Percentiles rank a stretch among this genome's conserved stretches.
Evolutionary conservation across 2,888 invertebrate genomes (phyloP).

Genomic region (Tigriopus californicus): DNA sequence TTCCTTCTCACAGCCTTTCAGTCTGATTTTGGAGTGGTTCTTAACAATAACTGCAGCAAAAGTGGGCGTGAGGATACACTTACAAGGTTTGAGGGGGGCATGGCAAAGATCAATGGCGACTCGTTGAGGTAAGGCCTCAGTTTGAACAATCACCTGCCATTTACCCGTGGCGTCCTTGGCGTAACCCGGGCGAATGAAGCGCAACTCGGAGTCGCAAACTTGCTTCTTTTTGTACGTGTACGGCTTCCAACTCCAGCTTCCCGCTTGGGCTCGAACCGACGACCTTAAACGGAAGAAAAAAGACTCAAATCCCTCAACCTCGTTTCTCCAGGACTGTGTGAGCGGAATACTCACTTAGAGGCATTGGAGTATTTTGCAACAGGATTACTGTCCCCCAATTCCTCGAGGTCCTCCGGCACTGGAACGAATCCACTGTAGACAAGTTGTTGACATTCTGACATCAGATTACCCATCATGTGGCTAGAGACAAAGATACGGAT

Average conservation of each 20-base stretch:
- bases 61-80: too few relatives aligned
- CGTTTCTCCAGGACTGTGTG: too few relatives aligned
- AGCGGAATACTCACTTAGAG: not conserved
- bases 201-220: slow-evolving; percentile 18
- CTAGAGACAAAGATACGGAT: not conserved
- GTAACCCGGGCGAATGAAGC: slow-evolving; percentile 19
- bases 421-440: slow-evolving; percentile 2
- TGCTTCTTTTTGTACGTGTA: not conserved
- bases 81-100: not conserved
- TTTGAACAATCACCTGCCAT: slow-evolving; percentile 21
- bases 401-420: not conserved
- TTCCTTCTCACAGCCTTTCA: too few relatives aligned
- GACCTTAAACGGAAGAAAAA: not conserved
- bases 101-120: slow-evolving; percentile 20
- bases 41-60: too few relatives aligned
- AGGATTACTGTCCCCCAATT: not conserved
- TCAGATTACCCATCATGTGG: slow-evolving; percentile 5
- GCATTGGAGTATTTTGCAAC: not conserved
- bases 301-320: too few relatives aligned
- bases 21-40: too few relatives aligned
- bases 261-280: not conserved
- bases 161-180: slow-evolving; percentile 20
- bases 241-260: not conserved
- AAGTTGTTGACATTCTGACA: slow-evolving; percentile 3
- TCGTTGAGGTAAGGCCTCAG: slow-evolving; percentile 20